Percentiles rank a stretch among this genome's conserved stretches.
These are phyloP conservation scores for Pangasius krempfi DNA, from an alignment of 2,797 vertebrate genomes.

Conservation along the genomic window DNA sequence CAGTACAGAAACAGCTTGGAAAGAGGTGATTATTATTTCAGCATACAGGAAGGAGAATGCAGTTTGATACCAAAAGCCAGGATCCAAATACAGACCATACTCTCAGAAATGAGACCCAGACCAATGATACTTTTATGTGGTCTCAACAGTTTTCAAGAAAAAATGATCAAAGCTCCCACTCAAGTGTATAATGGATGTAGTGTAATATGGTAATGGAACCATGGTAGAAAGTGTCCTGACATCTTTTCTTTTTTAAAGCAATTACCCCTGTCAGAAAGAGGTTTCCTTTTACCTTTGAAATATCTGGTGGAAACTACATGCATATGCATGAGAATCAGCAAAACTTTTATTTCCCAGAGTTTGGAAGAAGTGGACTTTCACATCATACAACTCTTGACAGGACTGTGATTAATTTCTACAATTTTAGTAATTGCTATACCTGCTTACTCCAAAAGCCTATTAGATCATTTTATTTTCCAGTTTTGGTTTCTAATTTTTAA, in stretches of 20 bases:
- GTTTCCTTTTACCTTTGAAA: background rate
- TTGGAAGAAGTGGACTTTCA: background rate
- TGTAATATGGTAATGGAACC: background rate
- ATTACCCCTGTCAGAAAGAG: background rate
- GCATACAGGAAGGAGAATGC: background rate
- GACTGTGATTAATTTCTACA: background rate
- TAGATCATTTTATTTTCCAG: background rate
- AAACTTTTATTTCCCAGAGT: background rate
- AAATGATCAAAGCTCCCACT: background rate
- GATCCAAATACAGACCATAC: background rate
- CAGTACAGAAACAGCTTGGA: background rate
- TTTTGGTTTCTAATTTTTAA: background rate
- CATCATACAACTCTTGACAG: background rate
- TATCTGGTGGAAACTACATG: background rate
- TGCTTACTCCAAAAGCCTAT: background rate
- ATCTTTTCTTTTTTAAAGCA: constrained; percentile 3
- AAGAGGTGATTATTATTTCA: background rate
- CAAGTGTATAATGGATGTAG: background rate
- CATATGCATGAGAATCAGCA: background rate
- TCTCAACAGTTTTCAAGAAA: background rate
- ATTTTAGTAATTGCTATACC: background rate
- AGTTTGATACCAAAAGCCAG: background rate
- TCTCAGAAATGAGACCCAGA: background rate
- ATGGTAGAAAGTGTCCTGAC: background rate
- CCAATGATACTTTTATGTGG: background rate